These are phyloP conservation scores for Pipra filicauda DNA, from an alignment of 2,113 vertebrate genomes.

Conservation along the genomic window DNA sequence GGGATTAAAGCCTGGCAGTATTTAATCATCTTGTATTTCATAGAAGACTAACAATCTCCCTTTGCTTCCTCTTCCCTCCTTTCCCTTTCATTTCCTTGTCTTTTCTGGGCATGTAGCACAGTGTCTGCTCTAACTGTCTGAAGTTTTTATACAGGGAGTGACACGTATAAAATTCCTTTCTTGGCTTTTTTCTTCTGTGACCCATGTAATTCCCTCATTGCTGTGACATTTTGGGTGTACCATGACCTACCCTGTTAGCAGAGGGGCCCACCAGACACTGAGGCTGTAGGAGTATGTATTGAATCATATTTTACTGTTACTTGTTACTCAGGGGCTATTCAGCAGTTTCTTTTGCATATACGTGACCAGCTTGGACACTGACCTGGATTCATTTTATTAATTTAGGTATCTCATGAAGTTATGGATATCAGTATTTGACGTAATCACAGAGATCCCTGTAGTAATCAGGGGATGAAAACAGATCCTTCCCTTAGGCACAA, in stretches of 20 bases:
- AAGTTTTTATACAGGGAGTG: constrained; percentile 6
- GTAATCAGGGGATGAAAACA: neutral
- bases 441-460: neutral
- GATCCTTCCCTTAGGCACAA: neutral
- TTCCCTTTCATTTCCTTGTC: constrained; percentile 21
- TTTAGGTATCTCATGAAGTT: neutral
- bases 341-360: neutral
- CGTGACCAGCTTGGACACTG: neutral
- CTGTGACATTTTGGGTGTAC: constrained; percentile 40
- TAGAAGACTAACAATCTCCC: constrained; percentile 30
- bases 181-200: constrained; percentile 10
- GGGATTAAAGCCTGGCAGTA: constrained; percentile 56
- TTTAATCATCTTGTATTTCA: constrained; percentile 62
- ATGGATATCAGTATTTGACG: neutral
- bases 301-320: neutral
- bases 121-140: neutral
- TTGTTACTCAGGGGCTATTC: neutral
- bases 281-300: neutral
- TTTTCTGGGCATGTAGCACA: neutral
- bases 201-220: constrained; percentile 35
- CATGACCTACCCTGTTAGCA: constrained; percentile 45
- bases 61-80: constrained; percentile 25
- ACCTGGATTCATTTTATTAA: neutral
- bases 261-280: neutral
- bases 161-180: constrained; percentile 40